These are phyloP conservation scores for Romanogobio albipinnatus DNA, from an alignment of 2,113 vertebrate species.

Conservation along the genomic window DNA sequence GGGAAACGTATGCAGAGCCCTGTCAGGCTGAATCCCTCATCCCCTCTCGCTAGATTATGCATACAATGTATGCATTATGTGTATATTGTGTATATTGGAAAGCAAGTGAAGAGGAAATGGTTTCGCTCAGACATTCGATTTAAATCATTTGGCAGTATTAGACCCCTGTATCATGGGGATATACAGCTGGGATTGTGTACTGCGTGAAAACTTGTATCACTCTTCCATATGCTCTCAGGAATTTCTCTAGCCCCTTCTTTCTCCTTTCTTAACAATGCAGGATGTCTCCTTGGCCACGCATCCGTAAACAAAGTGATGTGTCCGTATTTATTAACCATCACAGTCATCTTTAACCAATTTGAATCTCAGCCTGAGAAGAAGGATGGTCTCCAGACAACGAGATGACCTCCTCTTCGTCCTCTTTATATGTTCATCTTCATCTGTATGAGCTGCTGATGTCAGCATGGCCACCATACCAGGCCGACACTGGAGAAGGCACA, in stretches of 20 bases:
- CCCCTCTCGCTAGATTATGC: constrained; percentile 59
- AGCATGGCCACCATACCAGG: neutral
- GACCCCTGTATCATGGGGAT: constrained; percentile 59
- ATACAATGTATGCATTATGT: constrained; percentile 57
- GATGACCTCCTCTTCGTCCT: neutral
- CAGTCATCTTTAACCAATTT: neutral
- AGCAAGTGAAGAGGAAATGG: constrained; percentile 55
- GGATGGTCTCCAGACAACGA: neutral
- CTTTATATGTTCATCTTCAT: neutral
- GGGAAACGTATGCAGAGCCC: constrained; percentile 57
- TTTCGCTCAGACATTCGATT: constrained; percentile 61
- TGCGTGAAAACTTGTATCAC: constrained; percentile 64
- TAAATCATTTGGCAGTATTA: constrained; percentile 70
- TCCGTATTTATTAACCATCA: constrained; percentile 9
- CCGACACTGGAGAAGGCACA: constrained; percentile 25
- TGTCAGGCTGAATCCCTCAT: constrained; percentile 45
- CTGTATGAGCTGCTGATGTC: neutral
- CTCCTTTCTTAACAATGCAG: neutral
- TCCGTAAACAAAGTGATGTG: constrained; percentile 6
- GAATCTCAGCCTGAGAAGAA: constrained; percentile 14
- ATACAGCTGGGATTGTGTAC: constrained; percentile 69
- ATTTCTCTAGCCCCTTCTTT: constrained; percentile 40
- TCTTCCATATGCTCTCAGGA: constrained; percentile 69
- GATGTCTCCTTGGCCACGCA: neutral
- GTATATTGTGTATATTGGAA: constrained; percentile 65